Percentiles rank a stretch among this genome's conserved stretches.
Conservation (phyloP, 1,140 invertebrate genomes). For the Lasioglossum albipes region DNA sequence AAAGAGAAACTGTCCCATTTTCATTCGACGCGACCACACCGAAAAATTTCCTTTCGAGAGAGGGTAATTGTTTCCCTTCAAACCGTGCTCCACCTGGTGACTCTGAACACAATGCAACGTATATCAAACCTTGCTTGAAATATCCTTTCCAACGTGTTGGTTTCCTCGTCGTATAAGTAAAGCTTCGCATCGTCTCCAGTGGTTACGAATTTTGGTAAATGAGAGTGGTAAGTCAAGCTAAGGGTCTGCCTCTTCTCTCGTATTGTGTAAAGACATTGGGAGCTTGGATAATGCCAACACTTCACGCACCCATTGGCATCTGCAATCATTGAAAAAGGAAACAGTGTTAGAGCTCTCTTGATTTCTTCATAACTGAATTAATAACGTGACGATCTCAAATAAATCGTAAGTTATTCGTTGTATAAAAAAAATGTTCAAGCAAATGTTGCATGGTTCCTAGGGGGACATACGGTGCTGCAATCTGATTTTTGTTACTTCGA, state of each 20-base stretch:
- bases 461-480: no score
- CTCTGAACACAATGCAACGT: not conserved
- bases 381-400: no score
- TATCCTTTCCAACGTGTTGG: constrained; percentile 81
- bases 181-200: constrained; percentile 83
- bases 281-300: constrained; percentile 83
- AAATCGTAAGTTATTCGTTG: no score
- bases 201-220: constrained; percentile 82
- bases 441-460: no score
- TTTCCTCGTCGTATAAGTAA: constrained; percentile 84
- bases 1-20: not conserved
- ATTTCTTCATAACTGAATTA: no score
- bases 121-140: constrained; percentile 80
- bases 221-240: constrained; percentile 82
- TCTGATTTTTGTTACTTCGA: no score
- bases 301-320: constrained; percentile 84
- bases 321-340: constrained; percentile 49
- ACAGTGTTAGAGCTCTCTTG: no score
- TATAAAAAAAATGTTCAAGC: no score
- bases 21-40: not conserved
- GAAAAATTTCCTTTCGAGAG: no score
- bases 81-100: no score
- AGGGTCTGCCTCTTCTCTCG: constrained; percentile 83
- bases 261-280: constrained; percentile 83
- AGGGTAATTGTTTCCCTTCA: no score